Conservation (phyloP, 2,113 vertebrate genomes). For the Microtus ochrogaster region DNA sequence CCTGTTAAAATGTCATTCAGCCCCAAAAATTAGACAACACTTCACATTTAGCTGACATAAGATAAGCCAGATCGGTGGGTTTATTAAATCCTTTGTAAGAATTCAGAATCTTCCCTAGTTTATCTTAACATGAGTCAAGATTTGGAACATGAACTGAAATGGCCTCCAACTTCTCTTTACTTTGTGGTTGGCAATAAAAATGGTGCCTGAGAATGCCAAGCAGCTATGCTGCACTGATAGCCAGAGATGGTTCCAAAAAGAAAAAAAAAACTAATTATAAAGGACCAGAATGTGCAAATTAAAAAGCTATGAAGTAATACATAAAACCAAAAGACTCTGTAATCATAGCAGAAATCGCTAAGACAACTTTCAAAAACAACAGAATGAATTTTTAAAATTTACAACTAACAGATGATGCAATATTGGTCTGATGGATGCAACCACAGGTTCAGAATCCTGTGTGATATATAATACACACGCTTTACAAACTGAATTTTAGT, state of each 20-base stretch:
- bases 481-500: conserved; percentile 17
- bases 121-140: not conserved
- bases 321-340: not conserved
- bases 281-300: not conserved
- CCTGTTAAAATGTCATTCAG: not conserved
- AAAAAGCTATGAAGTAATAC: conserved; percentile 3
- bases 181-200: not conserved
- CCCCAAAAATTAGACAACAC: not conserved
- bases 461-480: not conserved
- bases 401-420: not conserved
- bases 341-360: not conserved
- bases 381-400: not conserved
- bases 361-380: not conserved
- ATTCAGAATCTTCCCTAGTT: conserved; percentile 2
- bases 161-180: not conserved
- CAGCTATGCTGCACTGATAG: not conserved
- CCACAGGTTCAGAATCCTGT: not conserved
- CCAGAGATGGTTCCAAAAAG: conserved; percentile 9
- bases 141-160: conserved; percentile 13
- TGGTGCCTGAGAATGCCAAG: not conserved
- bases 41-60: not conserved
- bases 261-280: not conserved
- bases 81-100: not conserved
- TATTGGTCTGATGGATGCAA: not conserved
- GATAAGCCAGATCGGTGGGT: not conserved